Base-by-base conservation (phyloP, 2,113 vertebrate genomes). In the Pseudolaguvia tuberculata region DNA sequence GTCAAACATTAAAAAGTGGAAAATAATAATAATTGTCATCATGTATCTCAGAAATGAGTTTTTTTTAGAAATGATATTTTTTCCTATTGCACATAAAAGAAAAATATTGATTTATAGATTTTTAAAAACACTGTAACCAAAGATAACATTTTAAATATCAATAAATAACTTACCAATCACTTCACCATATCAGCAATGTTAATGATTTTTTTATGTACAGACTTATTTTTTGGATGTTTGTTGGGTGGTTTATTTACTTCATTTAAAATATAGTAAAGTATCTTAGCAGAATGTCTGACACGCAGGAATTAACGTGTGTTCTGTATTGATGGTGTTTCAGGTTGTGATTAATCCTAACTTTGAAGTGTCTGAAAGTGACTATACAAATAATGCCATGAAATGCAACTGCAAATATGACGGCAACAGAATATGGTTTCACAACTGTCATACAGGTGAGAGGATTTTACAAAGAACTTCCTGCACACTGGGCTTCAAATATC, bases 401-500 rank as follows among this genome's bases (percentile, higher is more conserved):
- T 99, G 97, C 79, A 98, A 94, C 91, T 98, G 96, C 89, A 99
- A 98, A 84, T 99, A 98, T 0, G 97, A 99, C 0, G 96, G 97
- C 1, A 92, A 99, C 51, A 93, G 97, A 57, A 93, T 99, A 88
- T 99, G 96, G 96, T 86, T 98, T 81, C 96, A 99, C 81, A 94
- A 92, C 91, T 99, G 97, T 79, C 97, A 99, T 78, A 91, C 91
- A 0, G 95, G 97, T 98, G 85, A 85, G 10, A 0, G 3, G n/a
- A 27, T 21, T 27, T 39, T 25, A 18, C 23, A 25, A 2, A n/a
- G 17, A 1, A 53, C 10, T 0, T n/a, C 15, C 14, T 6, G 18
- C 12, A 8, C 0, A 29, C 17, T 17, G 0, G 57, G 53, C 53
- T 57, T 25, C 15, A 25, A 15, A 25, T 1, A 1, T 8, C 10